Evolutionary conservation across 2,888 invertebrate genomes (phyloP).

Genomic region (Drosophila anomalipes): DNA sequence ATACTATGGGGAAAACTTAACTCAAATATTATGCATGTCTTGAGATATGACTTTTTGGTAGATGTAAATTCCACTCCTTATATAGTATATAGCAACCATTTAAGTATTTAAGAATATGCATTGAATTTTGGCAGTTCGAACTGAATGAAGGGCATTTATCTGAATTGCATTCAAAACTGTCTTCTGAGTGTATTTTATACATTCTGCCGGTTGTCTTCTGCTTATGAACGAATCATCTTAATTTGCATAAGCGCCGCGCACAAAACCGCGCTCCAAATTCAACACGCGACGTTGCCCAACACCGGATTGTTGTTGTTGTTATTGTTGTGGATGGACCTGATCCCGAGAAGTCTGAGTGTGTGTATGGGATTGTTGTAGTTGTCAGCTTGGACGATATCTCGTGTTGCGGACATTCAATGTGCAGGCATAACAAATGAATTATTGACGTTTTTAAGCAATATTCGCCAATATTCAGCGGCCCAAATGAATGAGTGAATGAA

Average conservation of each 20-base stretch:
- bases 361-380: slow-evolving; percentile 3
- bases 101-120: not conserved
- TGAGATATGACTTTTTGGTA: not conserved
- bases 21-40: not conserved
- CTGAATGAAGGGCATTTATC: not conserved
- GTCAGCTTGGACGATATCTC: slow-evolving; percentile 72
- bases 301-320: not conserved
- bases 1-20: not conserved
- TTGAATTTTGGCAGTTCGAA: not conserved
- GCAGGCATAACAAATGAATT: slow-evolving; percentile 85
- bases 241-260: slow-evolving; percentile 74
- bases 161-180: slow-evolving; percentile 6
- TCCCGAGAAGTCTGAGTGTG: slow-evolving; percentile 1
- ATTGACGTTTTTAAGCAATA: slow-evolving; percentile 85
- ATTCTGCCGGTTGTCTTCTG: slow-evolving; percentile 1
- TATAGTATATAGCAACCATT: not conserved
- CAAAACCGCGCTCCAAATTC: slow-evolving; percentile 76
- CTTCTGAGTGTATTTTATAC: slow-evolving; percentile 3
- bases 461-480: slow-evolving; percentile 80
- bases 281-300: slow-evolving; percentile 60
- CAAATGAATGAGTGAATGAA: not conserved
- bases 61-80: not conserved
- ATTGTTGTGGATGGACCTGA: not conserved
- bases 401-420: slow-evolving; percentile 83
- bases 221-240: slow-evolving; percentile 55